Percentiles rank a stretch among this genome's conserved stretches.
phyloP scores from a whole-genome alignment of 2,888 invertebrate genomes.

The Anodontia alba region DNA sequence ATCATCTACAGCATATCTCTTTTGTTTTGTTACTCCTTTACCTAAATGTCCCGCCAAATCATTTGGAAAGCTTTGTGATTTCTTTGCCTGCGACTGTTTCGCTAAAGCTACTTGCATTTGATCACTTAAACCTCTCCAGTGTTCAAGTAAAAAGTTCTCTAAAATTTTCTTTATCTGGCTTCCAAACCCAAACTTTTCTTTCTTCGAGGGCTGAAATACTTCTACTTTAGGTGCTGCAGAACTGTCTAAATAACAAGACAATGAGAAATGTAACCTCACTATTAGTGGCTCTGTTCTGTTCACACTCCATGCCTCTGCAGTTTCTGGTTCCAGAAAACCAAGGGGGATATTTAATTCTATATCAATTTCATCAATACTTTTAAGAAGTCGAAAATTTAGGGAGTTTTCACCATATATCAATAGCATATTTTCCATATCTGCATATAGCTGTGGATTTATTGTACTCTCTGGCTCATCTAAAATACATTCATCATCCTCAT shows the following conservation, averaged over 20 bases:
- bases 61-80: slow-evolving; percentile 35
- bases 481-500: slow-evolving; percentile 56
- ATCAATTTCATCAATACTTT: slow-evolving; percentile 77
- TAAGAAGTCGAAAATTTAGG: slow-evolving; percentile 67
- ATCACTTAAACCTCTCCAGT: slow-evolving; percentile 64
- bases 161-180: slow-evolving; percentile 76
- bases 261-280: slow-evolving; percentile 72
- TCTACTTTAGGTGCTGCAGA: slow-evolving; percentile 74
- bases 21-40: not conserved
- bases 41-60: slow-evolving; percentile 12
- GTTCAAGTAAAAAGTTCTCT: slow-evolving; percentile 61
- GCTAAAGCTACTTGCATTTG: slow-evolving; percentile 32
- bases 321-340: slow-evolving; percentile 63
- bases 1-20: slow-evolving; percentile 51
- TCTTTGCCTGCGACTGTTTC: slow-evolving; percentile 30
- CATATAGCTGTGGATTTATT: slow-evolving; percentile 56
- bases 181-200: slow-evolving; percentile 76
- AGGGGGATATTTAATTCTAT: slow-evolving; percentile 72
- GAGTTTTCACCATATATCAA: slow-evolving; percentile 69
- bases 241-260: slow-evolving; percentile 74
- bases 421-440: slow-evolving; percentile 72
- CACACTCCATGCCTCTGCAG: slow-evolving; percentile 78
- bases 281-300: slow-evolving; percentile 71
- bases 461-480: slow-evolving; percentile 38
- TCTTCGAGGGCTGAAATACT: slow-evolving; percentile 77